These are phyloP conservation scores for Forbesichthys agassizii DNA, from an alignment of 2,113 vertebrate genomes.

Conservation along the genomic window DNA sequence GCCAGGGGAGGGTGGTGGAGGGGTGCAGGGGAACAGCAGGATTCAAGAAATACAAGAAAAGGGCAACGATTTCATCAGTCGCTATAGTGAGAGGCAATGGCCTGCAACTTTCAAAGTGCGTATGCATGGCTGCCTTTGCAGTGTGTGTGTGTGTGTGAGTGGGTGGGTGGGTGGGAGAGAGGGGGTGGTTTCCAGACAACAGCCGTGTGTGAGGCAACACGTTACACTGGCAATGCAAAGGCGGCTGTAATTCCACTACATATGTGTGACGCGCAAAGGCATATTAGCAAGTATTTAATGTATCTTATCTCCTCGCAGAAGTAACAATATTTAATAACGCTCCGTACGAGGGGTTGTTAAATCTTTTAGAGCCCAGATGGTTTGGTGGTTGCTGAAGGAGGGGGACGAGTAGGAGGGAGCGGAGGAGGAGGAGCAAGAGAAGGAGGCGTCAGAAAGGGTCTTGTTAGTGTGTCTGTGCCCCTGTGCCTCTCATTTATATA, in stretches of 20 bases:
- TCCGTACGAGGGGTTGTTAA: conserved; percentile 32
- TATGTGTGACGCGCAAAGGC: neutral
- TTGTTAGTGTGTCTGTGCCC: conserved; percentile 27
- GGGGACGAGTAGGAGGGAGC: neutral
- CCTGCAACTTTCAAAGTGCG: conserved; percentile 16
- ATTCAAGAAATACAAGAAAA: conserved; percentile 49
- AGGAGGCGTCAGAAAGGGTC: conserved; percentile 3
- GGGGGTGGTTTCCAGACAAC: conserved; percentile 3
- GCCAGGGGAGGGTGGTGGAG: conserved; percentile 2
- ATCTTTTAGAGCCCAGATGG: conserved; percentile 41
- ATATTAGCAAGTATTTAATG: conserved; percentile 2
- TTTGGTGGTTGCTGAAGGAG: conserved; percentile 24
- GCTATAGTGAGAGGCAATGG: conserved; percentile 19
- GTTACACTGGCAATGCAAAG: neutral
- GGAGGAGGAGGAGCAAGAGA: neutral
- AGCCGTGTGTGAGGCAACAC: neutral
- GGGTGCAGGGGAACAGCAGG: conserved; percentile 22
- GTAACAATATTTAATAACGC: conserved; percentile 23
- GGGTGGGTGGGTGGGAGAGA: neutral
- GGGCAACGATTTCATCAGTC: conserved; percentile 38
- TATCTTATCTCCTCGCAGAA: conserved; percentile 2
- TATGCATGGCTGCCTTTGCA: neutral
- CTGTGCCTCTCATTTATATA: conserved; percentile 38
- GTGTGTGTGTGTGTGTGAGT: neutral
- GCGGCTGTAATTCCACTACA: neutral